Evolutionary conservation across 2,113 vertebrate genomes (phyloP), one percentile per base, ranked within the genome.

Genomic region (Microcebus jonahi): DNA sequence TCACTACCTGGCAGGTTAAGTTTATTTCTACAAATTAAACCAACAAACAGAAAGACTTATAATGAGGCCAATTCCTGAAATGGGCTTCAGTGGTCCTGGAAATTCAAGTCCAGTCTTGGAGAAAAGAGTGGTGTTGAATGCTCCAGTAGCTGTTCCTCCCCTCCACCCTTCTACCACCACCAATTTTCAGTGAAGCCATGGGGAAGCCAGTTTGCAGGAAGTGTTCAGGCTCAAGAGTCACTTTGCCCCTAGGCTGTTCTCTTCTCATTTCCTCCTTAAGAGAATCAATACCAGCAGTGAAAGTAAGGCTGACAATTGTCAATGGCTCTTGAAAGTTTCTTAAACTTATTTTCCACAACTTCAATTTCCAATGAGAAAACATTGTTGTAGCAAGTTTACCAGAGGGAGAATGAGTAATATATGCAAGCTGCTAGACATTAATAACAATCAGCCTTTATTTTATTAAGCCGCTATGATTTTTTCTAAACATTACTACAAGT

Each of bases 1-100:
- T 86, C 39, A 36, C 57, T 42, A 21, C 17, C 84, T 87, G 17
- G 29, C 12, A 95, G 85, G 70, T 90, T 95, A 90, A 83, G n/a
- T 80, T 93, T 82, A 59, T 97, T 94, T 92, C 84, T 94, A 36
- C 57, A 88, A 79, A 97, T 96, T 88, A 93, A 95, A 85, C 53
- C 34, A 92, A 96, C 55, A 92, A 96, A 94, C 12, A 59, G 55
- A 95, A 84, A 96, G 59, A 18, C 55, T 76, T 67, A 48, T 50
- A 89, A 81, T 68, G 45, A 39, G 63, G 39, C 31, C 71, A 57
- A 25, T 95, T 96, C 59, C n/a, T 68, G 15, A 96, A 93, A 96
- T 80, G 65, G 71, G 11, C 77, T 63, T 82, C 75, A 82, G 29
- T 48, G 7, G 21, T 70, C 15, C 70, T 77, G 31, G 36, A 89